Evolutionary conservation across 2,888 invertebrate species (phyloP).

Genomic region (Drosophila trichaetosa): DNA sequence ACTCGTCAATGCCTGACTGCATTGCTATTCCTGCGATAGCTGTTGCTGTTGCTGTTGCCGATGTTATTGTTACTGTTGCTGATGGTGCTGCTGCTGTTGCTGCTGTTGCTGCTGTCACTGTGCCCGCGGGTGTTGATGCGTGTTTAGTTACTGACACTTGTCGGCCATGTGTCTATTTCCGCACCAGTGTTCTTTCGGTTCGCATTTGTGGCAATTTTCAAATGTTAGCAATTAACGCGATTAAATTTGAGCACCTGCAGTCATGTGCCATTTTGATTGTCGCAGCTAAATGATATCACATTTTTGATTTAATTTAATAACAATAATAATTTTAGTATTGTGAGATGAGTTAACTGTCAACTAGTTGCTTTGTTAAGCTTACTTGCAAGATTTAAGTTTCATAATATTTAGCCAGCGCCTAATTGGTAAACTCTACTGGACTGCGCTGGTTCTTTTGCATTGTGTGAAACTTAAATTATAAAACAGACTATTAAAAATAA

Average conservation of each 20-base stretch:
- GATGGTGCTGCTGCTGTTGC: not conserved
- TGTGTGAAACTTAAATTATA: not conserved
- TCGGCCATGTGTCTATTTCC: slow-evolving; percentile 24
- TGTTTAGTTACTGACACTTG: slow-evolving; percentile 60
- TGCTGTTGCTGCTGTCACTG: slow-evolving; percentile 10
- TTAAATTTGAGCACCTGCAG: slow-evolving; percentile 37
- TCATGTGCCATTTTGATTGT: slow-evolving; percentile 14
- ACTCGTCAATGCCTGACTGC: slow-evolving; percentile 38
- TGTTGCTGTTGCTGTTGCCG: slow-evolving; percentile 6
- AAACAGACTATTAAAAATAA: not conserved
- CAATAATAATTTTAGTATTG: not conserved
- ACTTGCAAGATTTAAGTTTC: not conserved
- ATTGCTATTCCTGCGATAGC: slow-evolving; percentile 7
- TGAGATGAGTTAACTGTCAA: too few species aligned
- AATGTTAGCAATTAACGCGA: slow-evolving; percentile 28
- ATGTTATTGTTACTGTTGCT: slow-evolving; percentile 7
- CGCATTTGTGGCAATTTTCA: slow-evolving; percentile 19
- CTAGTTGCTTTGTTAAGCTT: not conserved
- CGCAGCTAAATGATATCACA: not conserved
- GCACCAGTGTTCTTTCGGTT: slow-evolving; percentile 19
- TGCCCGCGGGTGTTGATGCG: slow-evolving; percentile 45
- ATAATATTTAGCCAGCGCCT: not conserved
- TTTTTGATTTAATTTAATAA: not conserved
- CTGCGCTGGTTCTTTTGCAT: not conserved
- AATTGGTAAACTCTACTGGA: not conserved